Evolutionary conservation across 2,888 invertebrate genomes (phyloP), one percentile per base, ranked within the genome.

Genomic region (Mesorhabditis sp.): DNA sequence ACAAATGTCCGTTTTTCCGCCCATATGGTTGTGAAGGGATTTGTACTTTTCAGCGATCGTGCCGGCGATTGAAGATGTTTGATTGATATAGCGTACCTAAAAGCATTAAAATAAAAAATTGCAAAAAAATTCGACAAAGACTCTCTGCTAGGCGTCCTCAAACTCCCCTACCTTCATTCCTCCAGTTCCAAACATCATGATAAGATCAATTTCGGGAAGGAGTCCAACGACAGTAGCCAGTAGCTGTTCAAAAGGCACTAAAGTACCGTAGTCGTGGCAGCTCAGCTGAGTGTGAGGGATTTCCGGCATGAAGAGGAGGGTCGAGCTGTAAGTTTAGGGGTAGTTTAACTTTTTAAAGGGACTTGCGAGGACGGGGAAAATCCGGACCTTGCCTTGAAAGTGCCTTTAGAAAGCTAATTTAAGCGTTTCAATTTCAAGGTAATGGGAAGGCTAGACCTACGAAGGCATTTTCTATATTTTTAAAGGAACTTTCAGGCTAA

Each of bases 191-290:
- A 84, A 65, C 28, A 83, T 64, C 4, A 84, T 63, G 13, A 82
- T 73, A n/a, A 79, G 75, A 69, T 83, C 83, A 42, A 84, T 77
- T 67, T 82, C 75, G 1, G 82, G 81, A 43, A 80, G 71, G 3
- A 69, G 70, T 10, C 70, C 65, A 62, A 81, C 43, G 13, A 82
- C 72, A 42, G 78, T 76, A 62, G 74, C 69, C 43, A 83, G 65
- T 5, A 84, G 68, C 13, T 74, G 68, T 58, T 79, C 75, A 73
- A 84, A 84, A 7, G 84, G 84, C 4, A 78, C 76, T 66, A 84
- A 78, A 6, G 83, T 81, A 42, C 76, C 78, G 72, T 84, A 84
- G 71, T 84, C 84, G 71, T 84, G 84, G 64, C 84, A 84, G 64
- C 81, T 83, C 42, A 81, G 65, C 74, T 79, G 72, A 4, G 83